Conservation (phyloP, 2,797 vertebrate species). For the Periophthalmus magnuspinnatus region DNA sequence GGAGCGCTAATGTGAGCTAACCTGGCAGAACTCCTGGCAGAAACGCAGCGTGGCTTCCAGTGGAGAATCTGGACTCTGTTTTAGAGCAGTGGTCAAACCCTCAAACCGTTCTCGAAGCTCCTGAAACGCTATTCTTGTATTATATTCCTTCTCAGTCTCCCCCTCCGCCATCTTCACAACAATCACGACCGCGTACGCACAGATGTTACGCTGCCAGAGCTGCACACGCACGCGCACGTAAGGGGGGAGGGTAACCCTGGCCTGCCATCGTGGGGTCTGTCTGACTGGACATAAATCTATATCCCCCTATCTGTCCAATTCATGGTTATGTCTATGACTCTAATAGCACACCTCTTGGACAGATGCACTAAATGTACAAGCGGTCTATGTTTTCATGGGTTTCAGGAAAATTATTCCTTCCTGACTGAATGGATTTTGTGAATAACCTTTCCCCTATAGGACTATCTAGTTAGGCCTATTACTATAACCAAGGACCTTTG, state of each 20-base stretch:
- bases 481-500: too few relatives aligned
- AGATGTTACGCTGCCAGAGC: constrained; percentile 76
- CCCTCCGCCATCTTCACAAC: constrained; percentile 99
- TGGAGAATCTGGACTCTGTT: constrained; percentile 79
- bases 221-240: constrained; percentile 77
- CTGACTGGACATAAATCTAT: background rate
- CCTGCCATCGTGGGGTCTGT: constrained; percentile 14
- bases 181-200: constrained; percentile 94
- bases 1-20: constrained; percentile 71
- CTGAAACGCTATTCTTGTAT: constrained; percentile 83
- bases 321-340: background rate
- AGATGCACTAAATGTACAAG: too few relatives aligned
- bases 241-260: constrained; percentile 34
- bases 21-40: constrained; percentile 97
- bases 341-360: too few relatives aligned
- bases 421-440: too few relatives aligned
- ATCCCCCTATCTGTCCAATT: background rate
- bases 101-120: constrained; percentile 85
- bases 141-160: constrained; percentile 93
- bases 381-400: too few relatives aligned
- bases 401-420: too few relatives aligned
- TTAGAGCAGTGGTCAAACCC: constrained; percentile 82
- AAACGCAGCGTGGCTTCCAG: constrained; percentile 88
- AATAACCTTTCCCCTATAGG: too few relatives aligned
- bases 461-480: too few relatives aligned